Evolutionary conservation across 2,888 invertebrate species (phyloP).

Genomic region (Bombylius major): DNA sequence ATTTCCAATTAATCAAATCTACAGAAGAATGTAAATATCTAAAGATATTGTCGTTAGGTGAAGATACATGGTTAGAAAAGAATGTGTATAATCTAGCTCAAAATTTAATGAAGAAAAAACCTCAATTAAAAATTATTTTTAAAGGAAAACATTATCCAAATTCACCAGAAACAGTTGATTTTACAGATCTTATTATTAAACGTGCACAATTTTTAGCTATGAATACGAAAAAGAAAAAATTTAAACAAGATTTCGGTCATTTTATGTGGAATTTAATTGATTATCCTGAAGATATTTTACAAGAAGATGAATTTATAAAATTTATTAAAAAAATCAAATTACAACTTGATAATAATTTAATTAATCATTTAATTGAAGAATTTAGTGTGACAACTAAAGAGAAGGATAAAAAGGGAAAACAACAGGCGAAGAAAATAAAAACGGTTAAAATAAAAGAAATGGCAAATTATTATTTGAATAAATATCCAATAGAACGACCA

Average conservation of each 20-base stretch:
- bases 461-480: slow-evolving; percentile 2
- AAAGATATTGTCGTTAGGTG: slow-evolving; percentile 8
- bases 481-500: slow-evolving; percentile 8
- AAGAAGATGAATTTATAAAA: neutral
- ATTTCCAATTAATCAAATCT: slow-evolving; percentile 3
- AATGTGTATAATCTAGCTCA: neutral
- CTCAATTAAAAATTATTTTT: slow-evolving; percentile 7
- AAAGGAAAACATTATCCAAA: slow-evolving; percentile 8
- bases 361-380: neutral
- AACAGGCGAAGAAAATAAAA: neutral
- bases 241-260: slow-evolving; percentile 10
- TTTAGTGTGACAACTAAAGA: neutral
- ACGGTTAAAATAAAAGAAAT: slow-evolving; percentile 1
- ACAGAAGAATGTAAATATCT: neutral
- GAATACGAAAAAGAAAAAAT: slow-evolving; percentile 12
- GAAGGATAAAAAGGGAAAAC: neutral
- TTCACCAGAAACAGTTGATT: slow-evolving; percentile 10
- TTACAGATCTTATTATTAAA: slow-evolving; percentile 8
- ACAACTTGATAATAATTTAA: slow-evolving; percentile 5
- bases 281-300: neutral
- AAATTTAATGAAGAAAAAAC: neutral
- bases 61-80: slow-evolving; percentile 5
- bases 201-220: slow-evolving; percentile 12
- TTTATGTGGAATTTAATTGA: slow-evolving; percentile 8
- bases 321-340: neutral